These are phyloP conservation scores for Vulpes ferrilata DNA, from an alignment of 2,113 vertebrate species.

Conservation along the genomic window DNA sequence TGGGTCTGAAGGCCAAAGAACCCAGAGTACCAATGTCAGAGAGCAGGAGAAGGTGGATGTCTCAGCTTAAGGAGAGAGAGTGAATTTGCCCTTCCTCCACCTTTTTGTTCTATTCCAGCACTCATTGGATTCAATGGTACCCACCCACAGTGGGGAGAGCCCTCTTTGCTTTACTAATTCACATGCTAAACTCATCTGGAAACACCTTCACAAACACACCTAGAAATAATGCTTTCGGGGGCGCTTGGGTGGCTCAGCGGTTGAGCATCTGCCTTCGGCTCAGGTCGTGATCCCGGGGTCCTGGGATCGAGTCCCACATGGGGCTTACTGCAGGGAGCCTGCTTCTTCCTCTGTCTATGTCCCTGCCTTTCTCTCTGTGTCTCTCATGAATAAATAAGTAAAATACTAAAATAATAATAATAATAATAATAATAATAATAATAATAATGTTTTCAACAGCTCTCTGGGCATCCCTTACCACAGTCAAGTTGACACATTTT, in stretches of 20 bases:
- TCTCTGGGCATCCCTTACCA: neutral
- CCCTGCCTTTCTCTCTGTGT: no score
- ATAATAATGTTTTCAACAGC: neutral
- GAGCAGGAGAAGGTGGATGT: neutral
- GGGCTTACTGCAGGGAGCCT: no score
- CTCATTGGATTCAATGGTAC: neutral
- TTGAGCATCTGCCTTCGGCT: no score
- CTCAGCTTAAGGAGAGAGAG: no score
- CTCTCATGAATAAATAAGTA: no score
- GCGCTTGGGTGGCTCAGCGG: no score
- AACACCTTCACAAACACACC: neutral
- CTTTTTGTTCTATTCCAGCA: neutral
- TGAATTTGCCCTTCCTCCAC: neutral
- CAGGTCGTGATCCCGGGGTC: no score
- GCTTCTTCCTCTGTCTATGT: no score
- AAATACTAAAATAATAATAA: neutral
- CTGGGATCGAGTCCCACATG: no score
- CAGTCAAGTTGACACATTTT: neutral
- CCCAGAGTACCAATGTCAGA: neutral
- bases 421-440: no score
- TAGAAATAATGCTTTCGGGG: neutral
- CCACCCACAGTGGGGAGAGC: neutral
- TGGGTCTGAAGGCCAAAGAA: neutral
- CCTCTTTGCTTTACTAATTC: neutral
- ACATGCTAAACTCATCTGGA: neutral